Evolutionary conservation across 2,113 vertebrate species (phyloP).

Genomic region (Microtus ochrogaster): DNA sequence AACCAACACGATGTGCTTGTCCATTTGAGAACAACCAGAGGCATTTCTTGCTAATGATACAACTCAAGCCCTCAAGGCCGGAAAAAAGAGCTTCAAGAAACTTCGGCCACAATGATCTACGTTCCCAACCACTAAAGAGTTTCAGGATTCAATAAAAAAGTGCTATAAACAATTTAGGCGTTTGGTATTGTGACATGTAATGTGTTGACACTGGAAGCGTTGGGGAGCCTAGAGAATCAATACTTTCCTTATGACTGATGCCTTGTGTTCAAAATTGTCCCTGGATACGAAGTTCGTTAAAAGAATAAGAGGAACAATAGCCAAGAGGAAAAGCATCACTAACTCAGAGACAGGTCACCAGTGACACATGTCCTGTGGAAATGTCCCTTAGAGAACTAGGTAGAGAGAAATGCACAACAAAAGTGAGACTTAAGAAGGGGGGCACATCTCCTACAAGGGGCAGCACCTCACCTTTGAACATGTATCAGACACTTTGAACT

Average conservation of each 20-base stretch:
- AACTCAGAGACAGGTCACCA: background rate
- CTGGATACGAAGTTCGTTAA: background rate
- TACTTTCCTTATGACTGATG: background rate
- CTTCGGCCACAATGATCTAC: background rate
- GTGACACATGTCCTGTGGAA: background rate
- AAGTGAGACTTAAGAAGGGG: background rate
- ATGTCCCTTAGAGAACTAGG: background rate
- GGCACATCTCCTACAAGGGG: background rate
- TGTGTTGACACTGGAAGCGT: background rate
- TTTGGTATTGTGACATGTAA: background rate
- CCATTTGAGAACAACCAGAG: background rate
- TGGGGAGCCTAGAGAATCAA: background rate
- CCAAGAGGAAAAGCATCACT: background rate
- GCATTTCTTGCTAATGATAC: background rate
- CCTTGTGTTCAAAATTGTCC: background rate
- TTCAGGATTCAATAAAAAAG: background rate
- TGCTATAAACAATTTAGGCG: background rate
- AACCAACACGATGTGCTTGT: background rate
- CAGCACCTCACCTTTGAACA: background rate
- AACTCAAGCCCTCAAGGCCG: conserved; percentile 7
- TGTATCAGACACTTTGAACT: background rate
- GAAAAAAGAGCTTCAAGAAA: background rate
- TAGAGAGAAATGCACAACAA: background rate
- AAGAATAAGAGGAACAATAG: background rate
- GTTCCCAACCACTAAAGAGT: background rate